Percentiles rank a stretch among this genome's conserved stretches.
Conservation (phyloP, 2,113 vertebrate genomes). For the Takifugu flavidus region DNA sequence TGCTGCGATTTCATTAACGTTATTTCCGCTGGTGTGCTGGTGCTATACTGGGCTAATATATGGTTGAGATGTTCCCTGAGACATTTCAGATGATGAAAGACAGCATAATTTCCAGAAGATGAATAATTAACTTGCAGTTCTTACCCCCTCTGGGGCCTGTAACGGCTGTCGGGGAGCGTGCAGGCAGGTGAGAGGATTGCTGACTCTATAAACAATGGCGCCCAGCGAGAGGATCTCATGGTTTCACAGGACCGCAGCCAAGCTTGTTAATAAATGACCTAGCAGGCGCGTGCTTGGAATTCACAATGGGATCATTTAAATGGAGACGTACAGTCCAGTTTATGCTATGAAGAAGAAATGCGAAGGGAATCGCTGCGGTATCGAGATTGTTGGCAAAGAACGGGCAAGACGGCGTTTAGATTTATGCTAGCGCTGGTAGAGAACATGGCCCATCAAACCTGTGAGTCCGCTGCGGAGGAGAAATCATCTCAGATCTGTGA, state of each 20-base stretch:
- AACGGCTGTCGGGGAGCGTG: conserved; percentile 48
- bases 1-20: too few species aligned
- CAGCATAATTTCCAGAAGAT: conserved; percentile 59
- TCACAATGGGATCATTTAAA: conserved; percentile 20
- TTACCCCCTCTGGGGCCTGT: conserved; percentile 48
- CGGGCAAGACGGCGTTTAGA: conserved; percentile 12
- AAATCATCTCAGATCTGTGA: conserved; percentile 7
- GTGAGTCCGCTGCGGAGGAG: conserved; percentile 42
- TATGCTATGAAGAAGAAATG: too few species aligned
- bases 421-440: conserved; percentile 20
- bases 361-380: too few species aligned
- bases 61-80: conserved; percentile 55
- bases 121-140: conserved; percentile 65
- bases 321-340: not conserved
- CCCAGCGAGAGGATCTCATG: conserved; percentile 56
- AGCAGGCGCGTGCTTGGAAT: conserved; percentile 39
- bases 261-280: conserved; percentile 56
- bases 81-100: conserved; percentile 59
- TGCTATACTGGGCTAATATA: not conserved
- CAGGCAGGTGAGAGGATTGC: conserved; percentile 72
- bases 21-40: too few species aligned
- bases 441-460: conserved; percentile 6
- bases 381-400: conserved; percentile 2
- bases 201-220: conserved; percentile 68
- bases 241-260: conserved; percentile 59